phyloP scores from a whole-genome alignment of 2,113 vertebrate species.

The Ranitomeya variabilis region DNA sequence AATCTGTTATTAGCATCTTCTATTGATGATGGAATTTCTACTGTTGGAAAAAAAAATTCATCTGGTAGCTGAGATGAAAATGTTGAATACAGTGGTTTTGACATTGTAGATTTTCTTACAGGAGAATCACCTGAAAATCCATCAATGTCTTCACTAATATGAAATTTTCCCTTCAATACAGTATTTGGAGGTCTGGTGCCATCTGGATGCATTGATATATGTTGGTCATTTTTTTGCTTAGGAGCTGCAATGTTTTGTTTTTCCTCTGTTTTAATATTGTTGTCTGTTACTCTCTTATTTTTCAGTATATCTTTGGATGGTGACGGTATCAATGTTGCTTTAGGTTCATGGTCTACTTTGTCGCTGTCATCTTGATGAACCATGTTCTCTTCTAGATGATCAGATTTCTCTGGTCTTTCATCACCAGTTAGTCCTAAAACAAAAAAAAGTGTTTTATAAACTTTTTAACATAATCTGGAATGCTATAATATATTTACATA shows the following conservation, averaged over 20 bases:
- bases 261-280: background rate
- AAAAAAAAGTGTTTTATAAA: background rate
- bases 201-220: background rate
- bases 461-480: background rate
- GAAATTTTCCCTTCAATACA: background rate
- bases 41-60: conserved; percentile 51
- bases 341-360: background rate
- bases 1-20: background rate
- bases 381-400: background rate
- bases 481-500: background rate
- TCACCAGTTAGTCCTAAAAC: conserved; percentile 21
- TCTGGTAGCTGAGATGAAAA: background rate
- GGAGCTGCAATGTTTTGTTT: background rate
- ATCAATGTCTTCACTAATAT: conserved; percentile 18
- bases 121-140: conserved; percentile 35
- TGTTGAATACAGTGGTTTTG: background rate
- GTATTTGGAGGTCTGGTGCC: background rate
- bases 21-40: background rate
- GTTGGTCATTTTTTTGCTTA: background rate
- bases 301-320: background rate
- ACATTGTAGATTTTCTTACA: background rate
- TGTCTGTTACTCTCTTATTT: background rate
- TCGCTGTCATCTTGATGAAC: conserved; percentile 19
- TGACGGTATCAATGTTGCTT: background rate
- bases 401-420: background rate